phyloP scores from a whole-genome alignment of 2,113 vertebrate genomes.

The Jacana jacana region DNA sequence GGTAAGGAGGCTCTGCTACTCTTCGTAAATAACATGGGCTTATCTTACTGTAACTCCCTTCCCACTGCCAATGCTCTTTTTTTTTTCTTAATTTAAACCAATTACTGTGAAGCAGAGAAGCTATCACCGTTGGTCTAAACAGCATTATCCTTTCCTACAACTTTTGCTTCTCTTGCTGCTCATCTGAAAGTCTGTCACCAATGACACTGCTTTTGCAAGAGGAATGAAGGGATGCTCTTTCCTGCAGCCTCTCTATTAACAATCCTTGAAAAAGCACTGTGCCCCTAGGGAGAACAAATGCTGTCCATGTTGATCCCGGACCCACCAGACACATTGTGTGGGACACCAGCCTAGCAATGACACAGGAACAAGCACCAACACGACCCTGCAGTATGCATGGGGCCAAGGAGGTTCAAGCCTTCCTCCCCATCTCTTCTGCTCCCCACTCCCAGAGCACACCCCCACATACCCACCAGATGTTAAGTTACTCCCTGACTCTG shows the following conservation, averaged over 20 bases:
- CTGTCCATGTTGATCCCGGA: neutral
- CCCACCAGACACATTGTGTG: neutral
- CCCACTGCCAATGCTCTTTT: neutral
- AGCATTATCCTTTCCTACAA: neutral
- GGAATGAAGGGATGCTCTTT: neutral
- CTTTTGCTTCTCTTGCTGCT: neutral
- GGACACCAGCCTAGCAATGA: neutral
- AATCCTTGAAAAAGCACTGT: neutral
- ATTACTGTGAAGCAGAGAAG: neutral
- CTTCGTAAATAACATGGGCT: neutral
- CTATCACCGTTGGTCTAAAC: neutral
- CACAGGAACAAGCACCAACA: accelerated
- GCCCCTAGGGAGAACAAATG: neutral
- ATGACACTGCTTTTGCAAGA: neutral
- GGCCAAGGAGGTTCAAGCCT: neutral
- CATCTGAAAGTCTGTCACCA: neutral
- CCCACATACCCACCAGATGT: accelerated
- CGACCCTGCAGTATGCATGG: neutral
- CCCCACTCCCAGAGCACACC: neutral
- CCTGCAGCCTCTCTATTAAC: neutral
- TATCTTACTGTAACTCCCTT: neutral
- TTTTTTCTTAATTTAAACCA: neutral
- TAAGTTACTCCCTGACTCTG: neutral
- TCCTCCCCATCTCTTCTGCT: neutral
- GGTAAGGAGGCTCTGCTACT: neutral